These are phyloP conservation scores for Epistrophella euchroma DNA, from an alignment of 2,888 invertebrate genomes.

Conservation along the genomic window DNA sequence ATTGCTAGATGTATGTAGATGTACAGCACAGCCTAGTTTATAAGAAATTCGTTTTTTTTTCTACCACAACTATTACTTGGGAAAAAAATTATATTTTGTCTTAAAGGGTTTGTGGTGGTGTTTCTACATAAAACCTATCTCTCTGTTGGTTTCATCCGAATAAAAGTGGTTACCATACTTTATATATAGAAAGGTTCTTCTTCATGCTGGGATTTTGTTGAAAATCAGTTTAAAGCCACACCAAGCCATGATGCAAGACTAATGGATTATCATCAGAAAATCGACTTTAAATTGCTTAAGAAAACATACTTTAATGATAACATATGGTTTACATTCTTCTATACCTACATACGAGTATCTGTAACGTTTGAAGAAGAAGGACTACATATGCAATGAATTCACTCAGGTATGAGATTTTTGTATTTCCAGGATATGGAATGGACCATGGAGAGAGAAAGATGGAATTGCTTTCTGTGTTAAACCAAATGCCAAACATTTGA, in stretches of 20 bases:
- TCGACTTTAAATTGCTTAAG: background rate
- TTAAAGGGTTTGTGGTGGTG: background rate
- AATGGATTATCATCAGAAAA: background rate
- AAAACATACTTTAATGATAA: background rate
- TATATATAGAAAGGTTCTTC: background rate
- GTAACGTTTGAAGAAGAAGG: background rate
- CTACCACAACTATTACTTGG: background rate
- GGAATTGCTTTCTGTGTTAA: background rate
- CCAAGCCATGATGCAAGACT: background rate
- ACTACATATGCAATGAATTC: background rate
- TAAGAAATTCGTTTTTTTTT: background rate
- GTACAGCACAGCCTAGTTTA: background rate
- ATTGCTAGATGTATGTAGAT: background rate
- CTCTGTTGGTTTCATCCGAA: background rate
- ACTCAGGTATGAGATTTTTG: background rate
- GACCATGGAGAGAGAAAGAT: background rate
- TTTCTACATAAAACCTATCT: background rate
- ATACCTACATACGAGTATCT: background rate
- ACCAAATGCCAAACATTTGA: slow-evolving; percentile 19
- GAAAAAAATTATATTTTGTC: background rate
- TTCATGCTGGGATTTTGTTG: background rate
- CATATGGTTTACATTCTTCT: background rate
- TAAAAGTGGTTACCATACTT: background rate
- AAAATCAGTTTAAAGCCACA: background rate
- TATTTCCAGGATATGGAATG: background rate